Percentiles rank a stretch among this genome's conserved stretches.
Evolutionary conservation across 2,888 invertebrate genomes (phyloP).

Genomic region (Andrena minutula): DNA sequence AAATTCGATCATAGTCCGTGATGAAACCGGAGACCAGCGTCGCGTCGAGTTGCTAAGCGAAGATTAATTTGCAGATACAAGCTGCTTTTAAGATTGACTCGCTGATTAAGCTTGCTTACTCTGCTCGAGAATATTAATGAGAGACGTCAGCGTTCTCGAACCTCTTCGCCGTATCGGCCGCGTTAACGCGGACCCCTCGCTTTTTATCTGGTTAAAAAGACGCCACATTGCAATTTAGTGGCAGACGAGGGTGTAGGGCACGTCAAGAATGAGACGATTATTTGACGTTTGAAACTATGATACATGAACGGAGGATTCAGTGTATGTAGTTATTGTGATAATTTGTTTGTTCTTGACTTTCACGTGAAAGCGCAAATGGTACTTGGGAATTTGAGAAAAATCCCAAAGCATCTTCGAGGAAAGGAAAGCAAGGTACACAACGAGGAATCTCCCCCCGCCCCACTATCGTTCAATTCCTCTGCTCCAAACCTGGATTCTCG

Average conservation of each 20-base stretch:
- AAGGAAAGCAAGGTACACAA: too few relatives aligned
- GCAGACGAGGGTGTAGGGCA: neutral
- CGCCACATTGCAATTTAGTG: neutral
- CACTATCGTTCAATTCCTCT: too few relatives aligned
- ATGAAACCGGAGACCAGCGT: neutral
- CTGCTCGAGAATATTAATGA: constrained; percentile 30
- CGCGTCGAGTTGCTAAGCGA: neutral
- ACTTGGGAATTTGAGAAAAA: too few relatives aligned
- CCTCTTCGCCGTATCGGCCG: constrained; percentile 14
- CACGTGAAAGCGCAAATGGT: too few relatives aligned
- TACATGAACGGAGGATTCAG: neutral
- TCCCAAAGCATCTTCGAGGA: too few relatives aligned
- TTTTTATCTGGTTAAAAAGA: constrained; percentile 5
- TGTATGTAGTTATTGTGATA: too few relatives aligned
- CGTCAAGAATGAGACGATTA: neutral
- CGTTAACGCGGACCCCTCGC: neutral
- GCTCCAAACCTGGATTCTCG: too few relatives aligned
- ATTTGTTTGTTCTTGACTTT: too few relatives aligned
- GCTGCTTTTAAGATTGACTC: constrained; percentile 26
- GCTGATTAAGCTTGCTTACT: constrained; percentile 31
- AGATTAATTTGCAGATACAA: constrained; percentile 18
- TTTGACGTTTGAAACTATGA: neutral
- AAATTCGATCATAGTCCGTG: neutral
- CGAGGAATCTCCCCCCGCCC: too few relatives aligned
- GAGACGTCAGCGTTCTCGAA: constrained; percentile 25